Evolutionary conservation across 2,797 vertebrate genomes (phyloP).

Genomic region (Crenuchus spilurus): DNA sequence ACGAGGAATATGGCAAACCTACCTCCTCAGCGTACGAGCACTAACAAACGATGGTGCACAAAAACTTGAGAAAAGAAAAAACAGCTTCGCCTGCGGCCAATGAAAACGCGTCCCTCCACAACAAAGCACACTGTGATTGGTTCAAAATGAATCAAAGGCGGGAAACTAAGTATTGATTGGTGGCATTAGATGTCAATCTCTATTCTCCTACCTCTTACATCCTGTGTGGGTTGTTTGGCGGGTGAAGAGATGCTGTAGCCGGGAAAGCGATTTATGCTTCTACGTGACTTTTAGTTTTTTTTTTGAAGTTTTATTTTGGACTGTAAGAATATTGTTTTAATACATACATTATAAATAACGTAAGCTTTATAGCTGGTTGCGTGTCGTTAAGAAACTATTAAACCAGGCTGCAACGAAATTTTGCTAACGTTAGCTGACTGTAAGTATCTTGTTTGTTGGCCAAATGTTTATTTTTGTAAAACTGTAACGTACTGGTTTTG

Average conservation of each 20-base stretch:
- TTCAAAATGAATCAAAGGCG: neutral
- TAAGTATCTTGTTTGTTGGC: neutral
- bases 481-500: too few relatives aligned
- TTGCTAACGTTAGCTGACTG: neutral
- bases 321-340: neutral
- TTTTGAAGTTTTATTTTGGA: too few relatives aligned
- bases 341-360: neutral
- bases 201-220: neutral
- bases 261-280: neutral
- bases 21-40: constrained; percentile 34
- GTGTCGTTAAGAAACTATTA: neutral
- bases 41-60: constrained; percentile 29
- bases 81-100: constrained; percentile 11
- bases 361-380: neutral
- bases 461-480: too few relatives aligned
- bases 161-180: constrained; percentile 50
- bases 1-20: constrained; percentile 31
- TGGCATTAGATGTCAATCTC: constrained; percentile 52
- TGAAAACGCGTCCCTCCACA: constrained; percentile 42
- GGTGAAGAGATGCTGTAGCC: neutral
- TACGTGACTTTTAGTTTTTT: neutral
- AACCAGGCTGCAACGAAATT: neutral
- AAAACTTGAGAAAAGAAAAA: constrained; percentile 1
- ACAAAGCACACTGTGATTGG: constrained; percentile 62
- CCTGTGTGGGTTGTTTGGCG: neutral